Percentiles rank a stretch among this genome's conserved stretches.
phyloP scores from a whole-genome alignment of 2,797 vertebrate species.

The Jordanella pulchra region DNA sequence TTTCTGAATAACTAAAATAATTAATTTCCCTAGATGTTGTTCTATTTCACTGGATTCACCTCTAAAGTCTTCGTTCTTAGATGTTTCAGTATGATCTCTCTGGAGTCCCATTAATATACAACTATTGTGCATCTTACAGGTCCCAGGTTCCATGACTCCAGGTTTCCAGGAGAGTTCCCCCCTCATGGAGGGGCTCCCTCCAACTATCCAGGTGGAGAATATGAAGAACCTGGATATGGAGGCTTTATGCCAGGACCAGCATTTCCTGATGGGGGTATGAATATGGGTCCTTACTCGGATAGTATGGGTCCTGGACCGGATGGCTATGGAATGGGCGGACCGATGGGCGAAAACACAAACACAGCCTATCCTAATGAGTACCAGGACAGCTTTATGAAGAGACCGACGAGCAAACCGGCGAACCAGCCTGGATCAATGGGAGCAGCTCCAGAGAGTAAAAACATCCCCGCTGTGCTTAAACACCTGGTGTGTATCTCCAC shows the following conservation, averaged over 20 bases:
- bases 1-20: neutral
- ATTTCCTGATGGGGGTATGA: constrained; percentile 50
- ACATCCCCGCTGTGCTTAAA: constrained; percentile 71
- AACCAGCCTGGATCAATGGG: constrained; percentile 65
- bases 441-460: constrained; percentile 51
- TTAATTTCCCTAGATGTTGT: no score
- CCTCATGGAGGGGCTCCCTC: constrained; percentile 43
- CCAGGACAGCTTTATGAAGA: constrained; percentile 28
- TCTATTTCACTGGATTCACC: neutral
- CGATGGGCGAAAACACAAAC: constrained; percentile 33
- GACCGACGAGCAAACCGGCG: constrained; percentile 35
- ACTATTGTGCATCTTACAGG: constrained; percentile 35
- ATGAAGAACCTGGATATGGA: constrained; percentile 47
- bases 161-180: constrained; percentile 67
- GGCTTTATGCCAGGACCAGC: constrained; percentile 47
- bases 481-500: constrained; percentile 70
- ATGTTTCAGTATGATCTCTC: neutral
- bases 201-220: constrained; percentile 61
- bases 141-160: constrained; percentile 56
- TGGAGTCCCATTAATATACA: neutral
- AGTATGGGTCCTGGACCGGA: constrained; percentile 47
- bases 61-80: neutral
- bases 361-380: constrained; percentile 62
- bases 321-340: constrained; percentile 50
- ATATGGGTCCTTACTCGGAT: constrained; percentile 57